Evolutionary conservation across 2,113 vertebrate genomes (phyloP).

Genomic region (Ahaetulla prasina): DNA sequence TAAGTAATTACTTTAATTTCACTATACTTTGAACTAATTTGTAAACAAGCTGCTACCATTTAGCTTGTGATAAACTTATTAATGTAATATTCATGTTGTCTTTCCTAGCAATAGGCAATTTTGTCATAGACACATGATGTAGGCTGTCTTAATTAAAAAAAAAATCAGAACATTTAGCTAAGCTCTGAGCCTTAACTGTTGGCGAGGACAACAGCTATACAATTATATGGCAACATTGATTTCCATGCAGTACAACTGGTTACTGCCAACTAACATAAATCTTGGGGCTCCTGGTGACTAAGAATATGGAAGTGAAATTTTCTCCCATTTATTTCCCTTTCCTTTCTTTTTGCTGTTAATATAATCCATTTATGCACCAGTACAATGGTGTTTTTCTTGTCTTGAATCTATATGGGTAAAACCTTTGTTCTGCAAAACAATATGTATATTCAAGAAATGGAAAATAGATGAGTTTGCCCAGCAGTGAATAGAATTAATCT

Average conservation of each 20-base stretch:
- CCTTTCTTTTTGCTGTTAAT: background rate
- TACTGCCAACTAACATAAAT: background rate
- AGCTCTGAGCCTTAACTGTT: background rate
- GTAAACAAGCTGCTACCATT: background rate
- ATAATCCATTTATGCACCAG: background rate
- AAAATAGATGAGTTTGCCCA: background rate
- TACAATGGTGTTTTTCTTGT: background rate
- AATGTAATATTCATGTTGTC: background rate
- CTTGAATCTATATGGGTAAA: background rate
- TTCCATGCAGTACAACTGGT: background rate
- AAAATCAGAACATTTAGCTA: background rate
- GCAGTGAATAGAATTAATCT: background rate
- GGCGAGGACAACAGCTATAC: background rate
- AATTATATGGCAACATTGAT: background rate
- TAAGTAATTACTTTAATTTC: background rate
- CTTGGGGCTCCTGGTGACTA: background rate
- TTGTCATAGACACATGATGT: background rate
- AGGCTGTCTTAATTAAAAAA: background rate
- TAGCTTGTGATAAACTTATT: background rate
- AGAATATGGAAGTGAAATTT: background rate
- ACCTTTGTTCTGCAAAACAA: background rate
- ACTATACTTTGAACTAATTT: background rate
- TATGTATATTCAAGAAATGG: background rate
- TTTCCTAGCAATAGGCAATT: background rate
- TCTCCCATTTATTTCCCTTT: background rate